Evolutionary conservation across 2,888 invertebrate species (phyloP), one percentile per base, ranked within the genome.

Genomic region (Carpatolechia fugitivella): DNA sequence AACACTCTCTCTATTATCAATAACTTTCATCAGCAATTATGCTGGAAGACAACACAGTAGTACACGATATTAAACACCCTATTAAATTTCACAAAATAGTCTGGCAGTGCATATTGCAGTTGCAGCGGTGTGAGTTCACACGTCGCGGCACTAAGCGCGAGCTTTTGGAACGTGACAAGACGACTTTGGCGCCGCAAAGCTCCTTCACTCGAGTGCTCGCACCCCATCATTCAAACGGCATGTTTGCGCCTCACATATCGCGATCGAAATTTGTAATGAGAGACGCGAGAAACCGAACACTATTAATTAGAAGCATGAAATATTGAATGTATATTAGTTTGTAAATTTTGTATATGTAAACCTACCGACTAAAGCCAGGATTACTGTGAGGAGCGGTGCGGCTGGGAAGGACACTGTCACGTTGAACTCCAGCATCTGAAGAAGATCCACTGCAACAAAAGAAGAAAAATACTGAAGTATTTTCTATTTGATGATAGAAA

Each of bases 401-500:
- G 98, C 98, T 31, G 99, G 99, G 81, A 99, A 99, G 54, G 96
- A 95, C 54, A 98, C 95, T 1, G 96, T 94, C 59, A 97, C 95
- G 90, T 99, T 99, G 90, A 98, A 97, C 90, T 99, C 99, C 83
- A 99, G 90, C 97, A 99, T 98, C 90, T 99, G 99, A 64, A 99
- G 93, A 55, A 99, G 92, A 85, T 99, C 99, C 79, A 99, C 98
- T 98, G 93, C 55, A 93, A 93, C 80, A 85, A 83, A 68, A 60
- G n/a, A n/a, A n/a, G n/a, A n/a, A n/a, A n/a, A n/a, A n/a, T n/a
- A n/a, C n/a, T n/a, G n/a, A n/a, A n/a, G n/a, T n/a, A n/a, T n/a
- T n/a, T n/a, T n/a, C n/a, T n/a, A 46, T 36, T 24, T 24, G 24
- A 24, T 4, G 24, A 24, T 4, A 24, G n/a, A 4, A 4, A 44